Evolutionary conservation across 2,797 vertebrate species (phyloP).

Genomic region (Gallinago nigripennis): DNA sequence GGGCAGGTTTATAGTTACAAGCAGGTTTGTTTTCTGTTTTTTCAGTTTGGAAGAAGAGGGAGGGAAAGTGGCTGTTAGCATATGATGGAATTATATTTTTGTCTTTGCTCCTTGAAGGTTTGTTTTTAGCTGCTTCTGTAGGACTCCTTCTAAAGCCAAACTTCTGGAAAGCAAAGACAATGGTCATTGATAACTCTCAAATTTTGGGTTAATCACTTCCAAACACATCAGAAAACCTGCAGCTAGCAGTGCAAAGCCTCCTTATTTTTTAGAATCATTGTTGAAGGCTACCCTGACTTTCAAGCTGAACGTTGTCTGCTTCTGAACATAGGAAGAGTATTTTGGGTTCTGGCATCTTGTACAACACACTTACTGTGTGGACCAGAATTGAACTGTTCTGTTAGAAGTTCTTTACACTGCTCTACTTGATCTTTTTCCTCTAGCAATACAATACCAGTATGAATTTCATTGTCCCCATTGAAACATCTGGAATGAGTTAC

Average conservation of each 20-base stretch:
- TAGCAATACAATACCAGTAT: not conserved
- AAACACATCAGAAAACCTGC: not conserved
- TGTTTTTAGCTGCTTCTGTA: not conserved
- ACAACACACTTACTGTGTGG: not conserved
- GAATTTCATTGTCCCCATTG: not conserved
- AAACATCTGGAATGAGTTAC: not conserved
- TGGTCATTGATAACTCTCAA: not conserved
- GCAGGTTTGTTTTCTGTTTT: not conserved
- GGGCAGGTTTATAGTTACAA: not conserved
- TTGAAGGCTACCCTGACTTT: not conserved
- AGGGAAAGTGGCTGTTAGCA: not conserved
- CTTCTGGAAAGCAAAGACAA: not conserved
- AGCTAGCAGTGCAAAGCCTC: not conserved
- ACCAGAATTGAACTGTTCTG: not conserved
- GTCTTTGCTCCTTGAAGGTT: not conserved
- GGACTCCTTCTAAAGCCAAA: not conserved
- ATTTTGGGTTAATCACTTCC: not conserved
- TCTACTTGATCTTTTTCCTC: not conserved
- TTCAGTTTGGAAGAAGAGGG: not conserved
- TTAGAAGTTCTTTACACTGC: not conserved
- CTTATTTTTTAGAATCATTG: rapidly evolving
- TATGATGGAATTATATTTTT: not conserved
- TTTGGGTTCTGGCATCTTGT: not conserved
- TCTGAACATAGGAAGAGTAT: not conserved
- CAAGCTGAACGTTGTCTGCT: not conserved